Conservation (phyloP, 2,797 vertebrate genomes). For the Gastrophryne carolinensis region DNA sequence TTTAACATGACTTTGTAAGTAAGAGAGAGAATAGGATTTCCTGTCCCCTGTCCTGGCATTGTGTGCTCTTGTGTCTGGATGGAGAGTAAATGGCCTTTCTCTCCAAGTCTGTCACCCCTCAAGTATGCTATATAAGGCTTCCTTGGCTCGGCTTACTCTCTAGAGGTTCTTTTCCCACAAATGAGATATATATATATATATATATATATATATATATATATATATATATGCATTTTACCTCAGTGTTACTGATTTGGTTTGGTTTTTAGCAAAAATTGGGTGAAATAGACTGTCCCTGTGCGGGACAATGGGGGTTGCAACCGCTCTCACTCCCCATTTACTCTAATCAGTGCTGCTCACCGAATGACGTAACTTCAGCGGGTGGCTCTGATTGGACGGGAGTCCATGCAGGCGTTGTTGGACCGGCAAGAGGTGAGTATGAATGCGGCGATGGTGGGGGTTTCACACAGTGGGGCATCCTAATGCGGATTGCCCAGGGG, state of each 20-base stretch:
- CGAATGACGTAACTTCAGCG: no score
- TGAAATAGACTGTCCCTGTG: no score
- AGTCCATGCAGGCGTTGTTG: no score
- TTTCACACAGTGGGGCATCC: no score
- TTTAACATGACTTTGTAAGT: constrained; percentile 6
- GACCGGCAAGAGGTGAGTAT: no score
- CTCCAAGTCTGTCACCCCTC: not conserved
- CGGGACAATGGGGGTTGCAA: no score
- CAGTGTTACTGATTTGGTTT: not conserved
- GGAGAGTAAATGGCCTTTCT: constrained; percentile 14
- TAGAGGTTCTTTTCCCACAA: not conserved
- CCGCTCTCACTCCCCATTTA: no score
- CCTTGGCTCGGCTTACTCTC: not conserved
- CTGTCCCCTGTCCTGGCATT: constrained; percentile 23
- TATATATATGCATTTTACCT: not conserved
- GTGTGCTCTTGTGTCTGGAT: constrained; percentile 2
- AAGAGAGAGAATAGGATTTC: constrained; percentile 17
- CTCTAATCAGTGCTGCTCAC: no score
- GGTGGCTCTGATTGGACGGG: no score
- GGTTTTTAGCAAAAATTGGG: no score
- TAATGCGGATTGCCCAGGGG: no score
- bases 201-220: not conserved
- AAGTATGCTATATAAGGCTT: constrained; percentile 8
- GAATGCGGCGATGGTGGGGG: no score
- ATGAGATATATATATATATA: not conserved